These are phyloP conservation scores for Falcunculus frontatus DNA, from an alignment of 2,113 vertebrate genomes.

Conservation along the genomic window DNA sequence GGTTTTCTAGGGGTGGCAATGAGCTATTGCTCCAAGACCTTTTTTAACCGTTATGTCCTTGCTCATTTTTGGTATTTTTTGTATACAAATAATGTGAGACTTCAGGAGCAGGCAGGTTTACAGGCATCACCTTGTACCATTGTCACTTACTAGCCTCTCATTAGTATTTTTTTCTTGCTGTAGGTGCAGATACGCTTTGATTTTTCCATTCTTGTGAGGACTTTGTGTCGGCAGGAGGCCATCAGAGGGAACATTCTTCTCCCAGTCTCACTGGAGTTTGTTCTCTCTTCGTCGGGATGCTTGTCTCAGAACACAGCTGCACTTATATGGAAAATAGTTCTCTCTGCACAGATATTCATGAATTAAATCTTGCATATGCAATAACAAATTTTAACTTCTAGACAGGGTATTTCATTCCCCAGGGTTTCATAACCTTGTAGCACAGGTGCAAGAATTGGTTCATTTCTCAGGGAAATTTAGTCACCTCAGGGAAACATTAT, in stretches of 20 bases:
- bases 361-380: not conserved
- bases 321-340: not conserved
- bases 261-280: not conserved
- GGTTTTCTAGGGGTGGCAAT: not conserved
- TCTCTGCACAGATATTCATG: not conserved
- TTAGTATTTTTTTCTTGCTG: slow-evolving; percentile 21
- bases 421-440: not conserved
- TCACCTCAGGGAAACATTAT: slow-evolving; percentile 12
- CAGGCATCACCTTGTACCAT: not conserved
- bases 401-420: not conserved
- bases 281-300: not conserved
- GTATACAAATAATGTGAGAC: not conserved
- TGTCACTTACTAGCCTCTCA: not conserved
- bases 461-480: slow-evolving; percentile 23
- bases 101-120: slow-evolving; percentile 43
- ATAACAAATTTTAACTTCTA: not conserved
- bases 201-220: slow-evolving; percentile 36
- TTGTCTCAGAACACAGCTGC: not conserved
- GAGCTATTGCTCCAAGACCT: slow-evolving; percentile 11
- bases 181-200: slow-evolving; percentile 25
- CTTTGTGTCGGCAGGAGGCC: not conserved
- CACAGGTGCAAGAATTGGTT: slow-evolving; percentile 7
- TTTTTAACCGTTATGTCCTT: not conserved
- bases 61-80: not conserved
- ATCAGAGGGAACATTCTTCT: not conserved